Evolutionary conservation across 2,113 vertebrate genomes (phyloP), one percentile per base, ranked within the genome.

Genomic region (Etheostoma spectabile): DNA sequence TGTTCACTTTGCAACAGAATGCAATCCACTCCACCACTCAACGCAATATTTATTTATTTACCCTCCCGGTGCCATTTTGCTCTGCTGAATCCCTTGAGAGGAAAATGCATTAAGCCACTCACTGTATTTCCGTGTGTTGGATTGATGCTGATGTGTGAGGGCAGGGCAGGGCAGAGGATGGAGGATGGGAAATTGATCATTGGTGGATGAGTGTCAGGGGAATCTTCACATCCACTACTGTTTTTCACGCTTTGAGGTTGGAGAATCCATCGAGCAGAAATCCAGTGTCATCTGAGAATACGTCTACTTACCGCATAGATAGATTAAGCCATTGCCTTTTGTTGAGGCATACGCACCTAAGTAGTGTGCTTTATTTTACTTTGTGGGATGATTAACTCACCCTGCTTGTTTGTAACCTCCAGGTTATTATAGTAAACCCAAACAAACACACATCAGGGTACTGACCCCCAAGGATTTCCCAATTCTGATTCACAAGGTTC

Each of bases 161-260:
- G 90, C 87, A 89, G 87, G 57, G 78, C 77, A 69, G 87, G 61
- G 78, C 77, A 69, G 63, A 63, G 80, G 90, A 88, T 74, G 88
- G 78, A 84, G 75, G 85, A 89, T 89, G 85, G 88, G 86, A 90
- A 92, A 94, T 93, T 94, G 92, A 94, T 95, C 92, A 93, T 88
- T 4, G 68, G 75, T 85, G 91, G 92, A 93, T 86, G 87, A 86
- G 92, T 73, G 87, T 91, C 93, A 60, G 85, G 91, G 92, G 93
- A 92, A 82, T 87, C 71, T 80, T 57, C 80, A 88, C 81, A 86
- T 89, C 79, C 89, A 79, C 83, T 87, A 85, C 91, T 77, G 91
- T 85, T 91, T 89, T 93, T 92, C 88, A 88, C 83, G 66, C 87
- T 82, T 61, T 8, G 82, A 86, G 84, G 75, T 83, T n/a, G 22